Evolutionary conservation across 2,888 invertebrate genomes (phyloP).

Genomic region (Drosophila paranaensis): DNA sequence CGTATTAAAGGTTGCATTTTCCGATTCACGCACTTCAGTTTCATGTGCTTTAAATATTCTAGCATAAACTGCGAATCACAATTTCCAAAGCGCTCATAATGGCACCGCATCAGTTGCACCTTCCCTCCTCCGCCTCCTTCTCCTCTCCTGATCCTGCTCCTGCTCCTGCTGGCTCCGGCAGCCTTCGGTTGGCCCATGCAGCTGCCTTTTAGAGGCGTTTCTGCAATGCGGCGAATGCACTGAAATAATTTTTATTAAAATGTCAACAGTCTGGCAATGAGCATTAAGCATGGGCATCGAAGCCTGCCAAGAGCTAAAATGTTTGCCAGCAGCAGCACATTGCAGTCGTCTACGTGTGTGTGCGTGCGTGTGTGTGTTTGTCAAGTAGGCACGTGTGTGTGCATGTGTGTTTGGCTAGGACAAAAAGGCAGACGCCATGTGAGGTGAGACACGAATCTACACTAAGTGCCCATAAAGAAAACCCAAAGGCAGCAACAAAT

Average conservation of each 20-base stretch:
- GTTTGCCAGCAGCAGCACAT: conserved; percentile 72
- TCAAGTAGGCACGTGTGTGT: conserved; percentile 16
- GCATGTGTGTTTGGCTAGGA: conserved; percentile 14
- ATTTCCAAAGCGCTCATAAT: conserved; percentile 33
- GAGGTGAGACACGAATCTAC: conserved; percentile 35
- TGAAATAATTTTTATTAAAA: conserved; percentile 78
- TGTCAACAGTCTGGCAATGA: conserved; percentile 80
- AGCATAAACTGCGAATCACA: conserved; percentile 25
- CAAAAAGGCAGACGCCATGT: conserved; percentile 16
- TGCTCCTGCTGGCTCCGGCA: neutral
- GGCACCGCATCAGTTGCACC: conserved; percentile 9
- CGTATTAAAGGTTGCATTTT: conserved; percentile 11
- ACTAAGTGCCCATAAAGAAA: conserved; percentile 16
- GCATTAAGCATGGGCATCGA: conserved; percentile 60
- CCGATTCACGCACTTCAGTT: conserved; percentile 10
- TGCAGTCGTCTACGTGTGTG: conserved; percentile 36
- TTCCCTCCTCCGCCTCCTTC: too few species aligned
- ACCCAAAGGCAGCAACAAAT: conserved; percentile 9
- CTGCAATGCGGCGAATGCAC: conserved; percentile 75
- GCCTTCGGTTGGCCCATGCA: conserved; percentile 12
- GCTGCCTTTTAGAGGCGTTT: conserved; percentile 47
- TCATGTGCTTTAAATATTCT: conserved; percentile 37
- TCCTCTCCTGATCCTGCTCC: neutral
- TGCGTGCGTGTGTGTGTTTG: conserved; percentile 12
- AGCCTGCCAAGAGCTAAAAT: conserved; percentile 72